Conservation (phyloP, 2,888 invertebrate species). For the Pandemis cinnamomeana region DNA sequence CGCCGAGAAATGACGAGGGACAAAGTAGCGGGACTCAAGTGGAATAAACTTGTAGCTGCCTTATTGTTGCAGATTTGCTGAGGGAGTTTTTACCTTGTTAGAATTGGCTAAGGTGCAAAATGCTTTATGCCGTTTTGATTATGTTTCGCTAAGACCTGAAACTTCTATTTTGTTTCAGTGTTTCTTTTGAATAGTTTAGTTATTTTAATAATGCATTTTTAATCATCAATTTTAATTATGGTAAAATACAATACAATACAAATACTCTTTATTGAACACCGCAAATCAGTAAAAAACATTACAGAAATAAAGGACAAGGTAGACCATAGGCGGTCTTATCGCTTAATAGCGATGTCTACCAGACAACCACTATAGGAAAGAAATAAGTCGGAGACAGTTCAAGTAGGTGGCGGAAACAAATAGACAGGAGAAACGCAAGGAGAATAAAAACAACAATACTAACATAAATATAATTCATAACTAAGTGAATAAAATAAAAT, state of each 20-base stretch:
- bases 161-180: slow-evolving; percentile 21
- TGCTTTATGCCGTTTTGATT: slow-evolving; percentile 3
- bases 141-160: slow-evolving; percentile 22
- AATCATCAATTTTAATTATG: neutral
- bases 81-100: neutral
- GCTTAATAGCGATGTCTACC: too few species aligned
- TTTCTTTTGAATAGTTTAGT: slow-evolving; percentile 10
- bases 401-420: too few species aligned
- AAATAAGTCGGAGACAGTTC: too few species aligned
- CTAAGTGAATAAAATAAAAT: too few species aligned
- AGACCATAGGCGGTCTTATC: too few species aligned
- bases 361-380: too few species aligned
- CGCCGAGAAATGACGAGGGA: slow-evolving; percentile 41
- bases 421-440: too few species aligned
- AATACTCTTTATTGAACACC: too few species aligned
- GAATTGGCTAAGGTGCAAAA: neutral
- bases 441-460: too few species aligned
- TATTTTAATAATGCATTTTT: slow-evolving; percentile 10
- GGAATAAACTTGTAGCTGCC: slow-evolving; percentile 37
- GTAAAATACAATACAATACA: neutral
- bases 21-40: slow-evolving; percentile 38
- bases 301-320: too few species aligned
- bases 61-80: slow-evolving; percentile 9
- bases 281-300: too few species aligned
- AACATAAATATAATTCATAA: too few species aligned